Conservation (phyloP, 2,888 invertebrate species). For the Mesoligia furuncula region DNA sequence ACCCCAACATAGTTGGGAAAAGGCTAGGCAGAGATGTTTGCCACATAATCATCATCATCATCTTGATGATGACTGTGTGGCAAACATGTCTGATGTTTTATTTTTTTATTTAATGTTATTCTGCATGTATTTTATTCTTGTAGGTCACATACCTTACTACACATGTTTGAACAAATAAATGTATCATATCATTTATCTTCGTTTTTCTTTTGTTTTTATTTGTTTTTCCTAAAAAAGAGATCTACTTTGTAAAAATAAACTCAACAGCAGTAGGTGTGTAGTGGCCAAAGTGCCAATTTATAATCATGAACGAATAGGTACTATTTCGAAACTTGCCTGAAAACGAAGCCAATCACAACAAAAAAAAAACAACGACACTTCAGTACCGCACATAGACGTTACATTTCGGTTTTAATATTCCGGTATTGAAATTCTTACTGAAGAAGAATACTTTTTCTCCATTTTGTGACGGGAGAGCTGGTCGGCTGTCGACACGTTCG, state of each 20-base stretch:
- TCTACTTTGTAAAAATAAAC: not conserved
- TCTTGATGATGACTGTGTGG: too few species aligned
- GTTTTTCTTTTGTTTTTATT: too few species aligned
- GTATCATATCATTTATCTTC: not conserved
- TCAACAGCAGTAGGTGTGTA: too few species aligned
- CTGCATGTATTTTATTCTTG: not conserved
- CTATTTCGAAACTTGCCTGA: not conserved
- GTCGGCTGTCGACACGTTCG: conserved; percentile 60
- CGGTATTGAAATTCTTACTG: conserved; percentile 44
- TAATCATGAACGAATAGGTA: not conserved
- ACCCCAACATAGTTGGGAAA: too few species aligned
- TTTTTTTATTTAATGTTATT: too few species aligned
- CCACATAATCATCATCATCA: too few species aligned
- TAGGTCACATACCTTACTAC: too few species aligned
- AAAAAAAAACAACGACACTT: conserved; percentile 22
- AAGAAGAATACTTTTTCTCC: conserved; percentile 58
- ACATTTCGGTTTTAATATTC: conserved; percentile 47
- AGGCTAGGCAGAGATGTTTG: too few species aligned
- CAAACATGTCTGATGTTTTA: too few species aligned
- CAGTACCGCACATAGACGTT: not conserved
- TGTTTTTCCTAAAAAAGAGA: too few species aligned
- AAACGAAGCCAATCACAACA: conserved; percentile 3
- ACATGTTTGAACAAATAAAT: not conserved
- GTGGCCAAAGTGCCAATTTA: not conserved
- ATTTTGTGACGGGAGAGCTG: conserved; percentile 54